Base-by-base conservation (phyloP, 53 echinoderm and acorn worm genomes). In the Mesocentrotus franciscanus region DNA sequence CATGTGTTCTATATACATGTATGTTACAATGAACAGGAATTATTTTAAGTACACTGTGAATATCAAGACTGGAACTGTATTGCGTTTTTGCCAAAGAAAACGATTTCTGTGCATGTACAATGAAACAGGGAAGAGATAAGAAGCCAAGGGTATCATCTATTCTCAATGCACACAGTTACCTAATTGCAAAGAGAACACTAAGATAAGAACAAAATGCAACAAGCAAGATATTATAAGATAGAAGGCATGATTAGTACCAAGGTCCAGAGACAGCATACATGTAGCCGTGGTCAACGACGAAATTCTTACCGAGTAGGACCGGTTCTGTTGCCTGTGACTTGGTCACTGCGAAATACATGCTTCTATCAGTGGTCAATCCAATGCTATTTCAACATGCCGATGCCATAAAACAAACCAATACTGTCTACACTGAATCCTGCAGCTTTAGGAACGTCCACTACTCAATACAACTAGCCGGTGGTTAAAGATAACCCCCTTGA, bases 311-410 rank as follows among this genome's bases (percentile, higher is more conserved):
- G 27, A 93, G 30, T 10, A 93, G 59, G 17, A 93, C 58, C 1
- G 93, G 93, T 22, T 74, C 56, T 0, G 76, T 1, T 9, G 92
- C 35, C 56, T 93, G 93, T 26, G 72, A 49, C n/a, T 93, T 93
- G 93, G 93, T 93, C 74, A 93, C 93, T 39, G 93, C 93, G 56
- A 93, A 93, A 93, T 93, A 93, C 93, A 93, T 93, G 56, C 68
- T 66, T 57, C 15, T 8, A 27, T 17, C 90, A 64, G 24, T 20
- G 92, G 24, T 68, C 92, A 68, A 68, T 36, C 60, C 68, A 33
- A 66, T 49, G 60, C 90, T 60, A 58, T 16, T 60, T 90, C 27
- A 39, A 58, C 90, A 58, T 90, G 60, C 1, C 8, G 81, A 20
- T 17, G 39, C 36, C 81, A 81, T 42, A 42, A 36, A 81, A 32